Base-by-base conservation (phyloP, 2,797 vertebrate species). In the Sebastes iracundus region DNA sequence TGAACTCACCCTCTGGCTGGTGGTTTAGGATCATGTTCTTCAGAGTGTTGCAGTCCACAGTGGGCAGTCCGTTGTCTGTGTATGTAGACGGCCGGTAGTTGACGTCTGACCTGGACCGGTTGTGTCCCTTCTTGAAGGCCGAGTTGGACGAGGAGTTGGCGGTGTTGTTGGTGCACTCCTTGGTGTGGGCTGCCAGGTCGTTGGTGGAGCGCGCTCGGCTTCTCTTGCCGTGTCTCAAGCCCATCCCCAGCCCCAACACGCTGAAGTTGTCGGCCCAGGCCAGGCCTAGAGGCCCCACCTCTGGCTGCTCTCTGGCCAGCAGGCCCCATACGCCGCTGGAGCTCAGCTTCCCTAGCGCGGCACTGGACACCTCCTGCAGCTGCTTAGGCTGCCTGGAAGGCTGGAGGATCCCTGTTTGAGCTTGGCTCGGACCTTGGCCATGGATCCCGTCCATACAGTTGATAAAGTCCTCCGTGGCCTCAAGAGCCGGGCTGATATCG, bases 391-490 rank as follows among this genome's bases (percentile, higher is more conserved):
- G 90, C 72, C 89, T 81, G 7, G 83, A 53, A 14, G 77, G 65
- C 84, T 91, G 90, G 72, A 77, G 75, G 73, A 30, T 82, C 82
- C 86, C 84, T 5, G 77, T 88, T 3, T 95, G 94, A 3, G 95
- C 94, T 53, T 95, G 95, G 71, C 95, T 93, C 58, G 95, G 95
- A 22, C 88, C 87, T 81, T 97, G 96, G 67, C 96, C 93, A 32
- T 96, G 96, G n/a, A 90, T 92, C 59, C 91, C 94, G 55, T 97
- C 97, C 78, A 98, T 96, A 85, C 96, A 97, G 88, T 96, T 96
- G 80, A 99, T 96, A 86, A 99, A 98, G 85, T 99, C 98, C 90
- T 99, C 98, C 0, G 98, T 99, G 71, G 97, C 98, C 94, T 99
- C 98, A 81, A 99, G 93, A 82, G 98, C 98, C 0, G 98, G 98